Evolutionary conservation across 1,140 invertebrate genomes (phyloP).

Genomic region (Tribolium madens): DNA sequence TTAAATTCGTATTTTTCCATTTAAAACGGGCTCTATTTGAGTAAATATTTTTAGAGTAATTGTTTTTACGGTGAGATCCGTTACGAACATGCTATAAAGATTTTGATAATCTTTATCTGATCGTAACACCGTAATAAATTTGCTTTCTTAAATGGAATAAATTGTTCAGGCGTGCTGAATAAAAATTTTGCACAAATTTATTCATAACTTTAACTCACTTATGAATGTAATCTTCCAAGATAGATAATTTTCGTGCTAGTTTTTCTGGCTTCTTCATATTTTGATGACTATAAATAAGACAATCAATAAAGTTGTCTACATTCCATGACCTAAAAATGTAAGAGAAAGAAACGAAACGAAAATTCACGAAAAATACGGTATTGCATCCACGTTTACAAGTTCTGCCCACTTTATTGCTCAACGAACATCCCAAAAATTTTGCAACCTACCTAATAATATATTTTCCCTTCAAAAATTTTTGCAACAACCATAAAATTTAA

Average conservation of each 20-base stretch:
- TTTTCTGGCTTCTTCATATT: not conserved
- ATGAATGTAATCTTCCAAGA: not conserved
- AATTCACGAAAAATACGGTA: not conserved
- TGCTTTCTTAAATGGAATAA: not conserved
- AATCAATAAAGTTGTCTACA: not conserved
- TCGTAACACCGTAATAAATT: slow-evolving; percentile 1
- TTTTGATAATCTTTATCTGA: slow-evolving; percentile 15
- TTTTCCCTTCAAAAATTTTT: not conserved
- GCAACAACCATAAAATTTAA: not conserved
- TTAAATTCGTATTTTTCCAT: not conserved
- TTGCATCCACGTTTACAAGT: not conserved
- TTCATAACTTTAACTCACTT: not conserved
- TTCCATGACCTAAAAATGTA: not conserved
- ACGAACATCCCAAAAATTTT: not conserved
- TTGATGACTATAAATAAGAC: not conserved
- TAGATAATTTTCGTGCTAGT: not conserved
- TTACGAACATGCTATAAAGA: slow-evolving; percentile 13
- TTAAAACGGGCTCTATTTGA: not conserved
- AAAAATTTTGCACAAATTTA: not conserved
- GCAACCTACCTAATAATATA: not conserved
- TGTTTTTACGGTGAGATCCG: slow-evolving; percentile 21
- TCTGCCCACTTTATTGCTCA: not conserved
- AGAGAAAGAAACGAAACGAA: not conserved
- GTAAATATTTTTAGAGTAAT: not conserved
- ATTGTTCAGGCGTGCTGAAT: not conserved